Conservation (phyloP, 2,888 invertebrate genomes). For the Caenorhabditis wallacei region DNA sequence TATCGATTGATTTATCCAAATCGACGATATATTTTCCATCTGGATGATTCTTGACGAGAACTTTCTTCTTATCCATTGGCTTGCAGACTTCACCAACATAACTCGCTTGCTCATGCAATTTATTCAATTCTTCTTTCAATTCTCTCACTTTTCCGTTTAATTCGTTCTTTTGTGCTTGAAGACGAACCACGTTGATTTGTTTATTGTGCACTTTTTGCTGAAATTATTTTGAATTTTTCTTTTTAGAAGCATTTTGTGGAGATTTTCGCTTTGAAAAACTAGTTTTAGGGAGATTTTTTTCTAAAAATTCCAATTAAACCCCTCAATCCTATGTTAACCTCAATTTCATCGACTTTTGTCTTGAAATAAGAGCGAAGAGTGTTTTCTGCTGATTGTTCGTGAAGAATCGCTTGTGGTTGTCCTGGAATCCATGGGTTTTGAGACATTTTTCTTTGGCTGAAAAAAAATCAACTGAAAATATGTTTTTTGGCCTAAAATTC, state of each 20-base stretch:
- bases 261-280: too few species aligned
- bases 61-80: conserved; percentile 99
- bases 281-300: too few species aligned
- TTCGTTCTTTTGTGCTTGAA: conserved; percentile 98
- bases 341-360: conserved; percentile 97
- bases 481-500: too few species aligned
- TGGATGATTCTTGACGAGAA: conserved; percentile 98
- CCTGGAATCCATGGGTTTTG: too few species aligned
- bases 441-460: not conserved
- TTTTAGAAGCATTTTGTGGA: too few species aligned
- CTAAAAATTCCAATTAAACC: conserved; percentile 67
- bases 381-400: conserved; percentile 61
- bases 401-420: not conserved
- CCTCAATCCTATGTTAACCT: too few species aligned
- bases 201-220: conserved; percentile 95
- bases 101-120: conserved; percentile 96
- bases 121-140: conserved; percentile 96
- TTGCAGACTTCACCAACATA: conserved; percentile 99
- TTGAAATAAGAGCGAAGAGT: conserved; percentile 88
- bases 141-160: conserved; percentile 99
- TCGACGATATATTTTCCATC: conserved; percentile 99
- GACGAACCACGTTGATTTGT: conserved; percentile 94
- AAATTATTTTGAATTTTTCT: conserved; percentile 66
- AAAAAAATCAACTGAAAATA: too few species aligned
- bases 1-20: conserved; percentile 98